These are phyloP conservation scores for Struthidea cinerea DNA, from an alignment of 2,113 vertebrate genomes.

Conservation along the genomic window DNA sequence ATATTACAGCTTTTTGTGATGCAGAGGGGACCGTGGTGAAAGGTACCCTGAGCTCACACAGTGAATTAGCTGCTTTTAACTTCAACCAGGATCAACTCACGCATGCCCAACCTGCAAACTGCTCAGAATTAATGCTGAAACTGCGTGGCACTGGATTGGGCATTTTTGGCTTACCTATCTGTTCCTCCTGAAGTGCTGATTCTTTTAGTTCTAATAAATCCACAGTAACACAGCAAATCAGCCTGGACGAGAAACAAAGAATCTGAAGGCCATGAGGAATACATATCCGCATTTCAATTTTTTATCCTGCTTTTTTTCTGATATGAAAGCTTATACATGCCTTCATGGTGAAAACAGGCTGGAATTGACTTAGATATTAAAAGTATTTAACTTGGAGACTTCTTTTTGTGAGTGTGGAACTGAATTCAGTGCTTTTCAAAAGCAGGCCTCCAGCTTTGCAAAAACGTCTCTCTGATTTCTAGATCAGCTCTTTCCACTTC, in stretches of 20 bases:
- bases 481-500: not conserved
- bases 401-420: not conserved
- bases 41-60: not conserved
- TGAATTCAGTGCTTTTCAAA: not conserved
- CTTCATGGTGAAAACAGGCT: not conserved
- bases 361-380: not conserved
- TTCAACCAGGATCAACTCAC: not conserved
- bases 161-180: not conserved
- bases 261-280: not conserved
- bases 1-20: not conserved
- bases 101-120: not conserved
- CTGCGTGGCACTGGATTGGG: not conserved
- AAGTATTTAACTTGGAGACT: not conserved
- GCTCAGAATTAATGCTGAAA: not conserved
- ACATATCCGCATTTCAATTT: not conserved
- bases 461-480: not conserved
- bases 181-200: not conserved
- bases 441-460: not conserved
- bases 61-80: not conserved
- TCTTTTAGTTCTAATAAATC: not conserved
- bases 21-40: not conserved
- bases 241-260: conserved; percentile 14
- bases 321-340: not conserved
- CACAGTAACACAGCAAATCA: not conserved
- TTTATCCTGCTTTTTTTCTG: not conserved